Evolutionary conservation across 1,140 invertebrate species (phyloP).

Genomic region (Homarus americanus): DNA sequence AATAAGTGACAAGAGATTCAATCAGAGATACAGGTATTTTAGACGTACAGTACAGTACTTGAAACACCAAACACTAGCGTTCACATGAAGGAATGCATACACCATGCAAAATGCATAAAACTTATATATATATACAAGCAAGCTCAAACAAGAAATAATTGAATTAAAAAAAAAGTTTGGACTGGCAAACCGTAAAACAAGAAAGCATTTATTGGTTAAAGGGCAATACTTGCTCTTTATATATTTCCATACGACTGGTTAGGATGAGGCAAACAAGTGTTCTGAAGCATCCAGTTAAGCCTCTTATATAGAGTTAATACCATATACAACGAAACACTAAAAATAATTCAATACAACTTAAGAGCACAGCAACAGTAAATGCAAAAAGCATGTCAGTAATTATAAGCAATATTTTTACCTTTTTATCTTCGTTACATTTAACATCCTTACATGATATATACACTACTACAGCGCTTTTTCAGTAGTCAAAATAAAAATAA

Average conservation of each 20-base stretch:
- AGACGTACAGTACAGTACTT: too few relatives aligned
- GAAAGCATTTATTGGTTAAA: neutral
- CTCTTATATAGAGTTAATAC: neutral
- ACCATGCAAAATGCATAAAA: neutral
- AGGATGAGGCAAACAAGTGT: neutral
- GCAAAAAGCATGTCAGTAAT: neutral
- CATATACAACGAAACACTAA: neutral
- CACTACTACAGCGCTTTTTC: neutral
- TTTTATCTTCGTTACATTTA: neutral
- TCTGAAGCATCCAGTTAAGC: neutral
- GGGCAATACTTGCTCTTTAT: neutral
- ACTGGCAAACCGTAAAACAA: neutral
- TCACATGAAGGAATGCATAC: too few relatives aligned
- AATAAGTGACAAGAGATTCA: too few relatives aligned
- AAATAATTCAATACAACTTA: neutral
- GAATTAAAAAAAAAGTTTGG: neutral
- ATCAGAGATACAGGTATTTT: too few relatives aligned
- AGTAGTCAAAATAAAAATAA: neutral
- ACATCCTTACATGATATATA: neutral
- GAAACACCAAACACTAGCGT: too few relatives aligned
- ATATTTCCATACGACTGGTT: neutral
- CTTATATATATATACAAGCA: neutral
- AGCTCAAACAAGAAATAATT: neutral
- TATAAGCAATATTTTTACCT: neutral
- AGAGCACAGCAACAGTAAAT: neutral